Evolutionary conservation across 2,113 vertebrate species (phyloP), one percentile per base, ranked within the genome.

Genomic region (Tenrec ecaudatus): DNA sequence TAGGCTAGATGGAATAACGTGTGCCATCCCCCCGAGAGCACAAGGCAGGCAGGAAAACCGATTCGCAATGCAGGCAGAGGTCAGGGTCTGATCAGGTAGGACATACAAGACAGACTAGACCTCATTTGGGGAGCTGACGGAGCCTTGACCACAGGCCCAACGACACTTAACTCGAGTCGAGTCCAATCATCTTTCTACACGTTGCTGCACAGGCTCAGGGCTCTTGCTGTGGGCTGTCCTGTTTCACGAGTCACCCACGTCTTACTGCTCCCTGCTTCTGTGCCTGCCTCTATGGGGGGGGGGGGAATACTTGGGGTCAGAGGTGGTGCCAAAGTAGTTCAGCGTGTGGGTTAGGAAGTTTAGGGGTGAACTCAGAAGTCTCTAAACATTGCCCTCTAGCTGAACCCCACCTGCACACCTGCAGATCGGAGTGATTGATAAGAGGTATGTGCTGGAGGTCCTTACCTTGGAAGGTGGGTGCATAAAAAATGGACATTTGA

Each of bases 401-500:
- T 25, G 43, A 82, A 80, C 91, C 20, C 14, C 27, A 76, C 60
- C 85, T 66, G 77, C 60, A 78, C n/a, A 62, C 6, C 16, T 20
- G 8, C 43, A 69, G 19, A 20, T 11, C 8, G 2, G 3, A 80
- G 57, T 40, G n/a, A 58, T 1, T 31, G 81, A 82, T 20, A 20
- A 27, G 62, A 53, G 29, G 47, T 23, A 47, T 3, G 57, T 5
- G 19, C 58, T 86, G 38, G 80, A 47, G 23, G 25, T 58, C 40
- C 33, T 43, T 23, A 38, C 29, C 57, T 64, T 78, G 8, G 31
- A 85, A 80, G 84, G 27, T 8, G 76, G 76, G 23, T 85, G 33
- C 43, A 66, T 23, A 40, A 19, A 19, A 88, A 91, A 73, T 68
- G 68, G 11, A 82, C 23, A 76, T 84, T 36, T 86, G 69, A 80